Evolutionary conservation across 2,113 vertebrate genomes (phyloP), one percentile per base, ranked within the genome.

Genomic region (Piprites chloris): DNA sequence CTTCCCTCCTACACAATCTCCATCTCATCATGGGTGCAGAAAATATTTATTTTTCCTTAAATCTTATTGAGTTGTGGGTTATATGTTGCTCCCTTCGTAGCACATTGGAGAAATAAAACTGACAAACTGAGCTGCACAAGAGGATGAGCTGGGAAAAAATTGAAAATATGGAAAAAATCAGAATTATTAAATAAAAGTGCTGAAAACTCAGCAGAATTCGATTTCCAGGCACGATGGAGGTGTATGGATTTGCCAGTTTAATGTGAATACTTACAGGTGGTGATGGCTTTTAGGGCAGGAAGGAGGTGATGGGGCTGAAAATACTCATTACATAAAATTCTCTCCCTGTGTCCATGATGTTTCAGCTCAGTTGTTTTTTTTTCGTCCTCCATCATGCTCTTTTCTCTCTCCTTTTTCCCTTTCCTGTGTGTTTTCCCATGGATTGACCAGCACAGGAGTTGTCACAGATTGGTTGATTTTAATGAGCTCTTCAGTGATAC

Each of bases 91-190:
- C 59, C 20, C 17, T 58, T 46, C 0, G 0, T 42, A 73, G 84
- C 67, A 90, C 88, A 95, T 88, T 66, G 63, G 68, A 88, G 94
- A 95, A 83, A 92, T 83, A 92, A 88, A 88, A 61, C 49, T 46
- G 71, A 58, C 67, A 85, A 87, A 82, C 20, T 66, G 53, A 84
- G 61, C 73, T 80, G 76, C 47, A 41, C n/a, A 37, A 41, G 58
- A 74, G 58, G 79, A 66, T 93, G 75, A 86, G 68, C 23, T 73
- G 30, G 82, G 84, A 87, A 73, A 85, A 52, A 71, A 87, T 37
- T 26, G 12, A 91, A 91, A 94, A 89, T 9, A 59, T 24, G 65
- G 65, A 12, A 59, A 68, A 77, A 53, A 42, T 28, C 71, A 53
- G 78, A 53, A 71, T 74, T 90, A 83, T 93, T 90, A 73, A 88